A percentile compares a stretch with the other conserved stretches of the same genome.
phyloP scores from a whole-genome alignment of 2,888 invertebrate species.

The Calliphora vomitoria region DNA sequence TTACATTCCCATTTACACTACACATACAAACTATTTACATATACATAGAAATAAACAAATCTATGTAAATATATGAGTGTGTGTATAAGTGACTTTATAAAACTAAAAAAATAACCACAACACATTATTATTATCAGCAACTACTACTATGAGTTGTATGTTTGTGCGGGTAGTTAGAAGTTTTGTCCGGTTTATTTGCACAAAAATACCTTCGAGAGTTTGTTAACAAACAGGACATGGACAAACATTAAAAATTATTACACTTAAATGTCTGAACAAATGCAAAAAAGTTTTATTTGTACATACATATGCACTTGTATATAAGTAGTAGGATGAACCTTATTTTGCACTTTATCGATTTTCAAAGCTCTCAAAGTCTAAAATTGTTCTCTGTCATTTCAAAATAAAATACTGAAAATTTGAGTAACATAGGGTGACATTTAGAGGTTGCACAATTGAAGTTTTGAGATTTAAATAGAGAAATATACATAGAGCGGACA shows the following conservation, averaged over 20 bases:
- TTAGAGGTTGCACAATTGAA: no score
- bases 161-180: background rate
- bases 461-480: no score
- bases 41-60: background rate
- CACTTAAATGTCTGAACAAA: conserved; percentile 42
- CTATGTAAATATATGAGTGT: background rate
- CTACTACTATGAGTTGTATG: background rate
- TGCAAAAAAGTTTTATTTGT: conserved; percentile 10
- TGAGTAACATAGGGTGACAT: no score
- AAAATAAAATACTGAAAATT: no score
- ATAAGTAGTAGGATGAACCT: no score
- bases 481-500: no score
- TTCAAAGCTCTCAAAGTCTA: no score
- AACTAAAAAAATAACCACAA: conserved; percentile 31
- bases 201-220: conserved; percentile 45
- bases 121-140: conserved; percentile 1
- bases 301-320: no score
- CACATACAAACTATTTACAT: background rate
- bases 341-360: no score
- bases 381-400: no score
- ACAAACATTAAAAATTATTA: conserved; percentile 57
- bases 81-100: conserved; percentile 3
- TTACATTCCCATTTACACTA: background rate
- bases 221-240: conserved; percentile 45
- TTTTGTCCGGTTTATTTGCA: background rate